Base-by-base conservation (phyloP, 2,113 vertebrate species). In the Cebus imitator region DNA sequence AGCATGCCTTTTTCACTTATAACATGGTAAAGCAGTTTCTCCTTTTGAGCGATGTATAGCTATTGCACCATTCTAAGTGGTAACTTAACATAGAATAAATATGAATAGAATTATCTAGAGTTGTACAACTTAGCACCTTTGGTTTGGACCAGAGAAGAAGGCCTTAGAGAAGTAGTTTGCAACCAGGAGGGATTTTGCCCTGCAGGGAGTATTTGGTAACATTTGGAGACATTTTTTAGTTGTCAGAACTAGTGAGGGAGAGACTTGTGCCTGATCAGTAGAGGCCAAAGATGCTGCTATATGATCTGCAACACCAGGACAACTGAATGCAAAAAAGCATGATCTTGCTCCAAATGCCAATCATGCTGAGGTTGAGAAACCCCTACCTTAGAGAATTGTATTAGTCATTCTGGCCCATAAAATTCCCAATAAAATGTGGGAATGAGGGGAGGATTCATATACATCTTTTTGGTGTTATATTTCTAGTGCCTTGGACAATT, bases 81-180 rank as follows among this genome's bases (percentile, higher is more conserved):
- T 8, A 40, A 17, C 21, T 52, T 84, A 43, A 52, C 23, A 11
- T 6, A 2, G 66, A 40, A 57, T 50, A 70, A 23, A 40, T 43
- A 18, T 58, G 30, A 48, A 30, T 43, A 12, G 23, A n/a, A 30
- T 18, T 61, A 21, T 70, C 21, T 52, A 3, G 40, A 91, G 14
- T 11, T 64, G 7, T 35, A 14, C 43, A n/a, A 27, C 8, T 2
- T 1, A 2, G 35, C 1, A 12, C 1, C 30, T 6, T 45, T 40
- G 20, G 20, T 58, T 58, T 87, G n/a, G 55, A 8, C 6, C 17
- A 68, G 35, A 64, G 32, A 75, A 55, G 18, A 64, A 61, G 27
- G 8, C 1, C 37, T 43, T 23, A 37, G 8, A 37, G 7, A 52
- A 35, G 30, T 52, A 13, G 30, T 87, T 91, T 86, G 61, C 58